phyloP scores from a whole-genome alignment of 2,113 vertebrate genomes.

The Chitala chitala region DNA sequence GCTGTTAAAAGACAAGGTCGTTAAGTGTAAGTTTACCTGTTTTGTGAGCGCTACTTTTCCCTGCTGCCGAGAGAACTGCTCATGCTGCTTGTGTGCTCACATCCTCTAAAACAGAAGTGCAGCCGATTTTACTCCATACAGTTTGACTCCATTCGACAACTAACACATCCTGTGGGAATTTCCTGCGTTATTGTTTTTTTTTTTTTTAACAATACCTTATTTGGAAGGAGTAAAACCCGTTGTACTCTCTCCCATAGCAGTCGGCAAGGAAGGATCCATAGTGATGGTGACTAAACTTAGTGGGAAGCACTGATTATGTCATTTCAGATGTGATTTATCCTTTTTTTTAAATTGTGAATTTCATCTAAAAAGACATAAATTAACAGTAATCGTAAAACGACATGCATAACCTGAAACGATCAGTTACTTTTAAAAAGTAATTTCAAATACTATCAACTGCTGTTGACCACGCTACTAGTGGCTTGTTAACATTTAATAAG shows the following conservation, averaged over 20 bases:
- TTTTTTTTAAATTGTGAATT: too few species aligned
- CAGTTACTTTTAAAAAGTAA: too few species aligned
- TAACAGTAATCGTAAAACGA: too few species aligned
- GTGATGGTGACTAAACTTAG: not conserved
- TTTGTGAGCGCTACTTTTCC: slow-evolving; percentile 37
- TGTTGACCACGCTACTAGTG: too few species aligned
- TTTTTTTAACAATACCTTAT: slow-evolving; percentile 54
- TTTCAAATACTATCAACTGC: too few species aligned
- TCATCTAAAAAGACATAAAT: too few species aligned
- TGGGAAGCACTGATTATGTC: not conserved
- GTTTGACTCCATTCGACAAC: slow-evolving; percentile 42
- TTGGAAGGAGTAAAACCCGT: too few species aligned
- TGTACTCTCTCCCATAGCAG: slow-evolving; percentile 7
- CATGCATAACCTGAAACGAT: too few species aligned
- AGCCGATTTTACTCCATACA: slow-evolving; percentile 42
- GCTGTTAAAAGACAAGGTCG: not conserved
- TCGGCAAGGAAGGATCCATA: not conserved
- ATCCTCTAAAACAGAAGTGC: slow-evolving; percentile 38
- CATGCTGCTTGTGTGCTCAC: slow-evolving; percentile 41
- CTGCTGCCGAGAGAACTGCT: slow-evolving; percentile 31
- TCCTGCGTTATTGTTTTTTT: slow-evolving; percentile 49
- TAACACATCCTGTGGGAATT: slow-evolving; percentile 66
- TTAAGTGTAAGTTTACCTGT: slow-evolving; percentile 44
- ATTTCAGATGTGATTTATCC: not conserved
- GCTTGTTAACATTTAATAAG: too few species aligned